Percentiles rank a stretch among this genome's conserved stretches.
These are phyloP conservation scores for Sardina pilchardus DNA, from an alignment of 2,113 vertebrate species.

Conservation along the genomic window DNA sequence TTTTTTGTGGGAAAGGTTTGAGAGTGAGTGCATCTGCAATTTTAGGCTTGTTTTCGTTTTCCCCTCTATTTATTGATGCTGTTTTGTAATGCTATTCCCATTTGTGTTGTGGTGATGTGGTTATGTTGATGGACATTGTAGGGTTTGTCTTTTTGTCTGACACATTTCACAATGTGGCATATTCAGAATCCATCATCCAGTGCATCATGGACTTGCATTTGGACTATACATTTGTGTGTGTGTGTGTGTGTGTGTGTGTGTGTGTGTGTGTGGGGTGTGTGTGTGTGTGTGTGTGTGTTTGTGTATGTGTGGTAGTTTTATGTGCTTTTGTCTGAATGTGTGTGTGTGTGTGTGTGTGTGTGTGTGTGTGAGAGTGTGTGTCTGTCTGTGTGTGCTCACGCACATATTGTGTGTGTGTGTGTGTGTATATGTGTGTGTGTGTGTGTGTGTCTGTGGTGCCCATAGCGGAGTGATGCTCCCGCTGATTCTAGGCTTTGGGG, in stretches of 20 bases:
- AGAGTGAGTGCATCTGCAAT: conserved; percentile 49
- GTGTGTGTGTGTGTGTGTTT: background rate
- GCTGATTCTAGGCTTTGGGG: conserved; percentile 69
- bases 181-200: background rate
- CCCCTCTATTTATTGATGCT: background rate
- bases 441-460: conserved; percentile 54
- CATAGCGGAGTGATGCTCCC: conserved; percentile 66
- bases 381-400: conserved; percentile 44
- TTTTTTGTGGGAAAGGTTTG: conserved; percentile 64
- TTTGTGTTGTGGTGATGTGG: conserved; percentile 17
- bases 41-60: background rate
- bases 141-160: background rate
- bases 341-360: conserved; percentile 24
- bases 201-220: background rate
- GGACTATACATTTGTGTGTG: conserved; percentile 20
- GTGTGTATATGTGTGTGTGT: conserved; percentile 39
- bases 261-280: background rate
- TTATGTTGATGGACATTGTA: conserved; percentile 12
- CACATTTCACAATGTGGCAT: conserved; percentile 6
- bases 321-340: conserved; percentile 29
- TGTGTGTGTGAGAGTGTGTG: conserved; percentile 45
- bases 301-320: conserved; percentile 36
- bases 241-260: conserved; percentile 6
- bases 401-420: conserved; percentile 26
- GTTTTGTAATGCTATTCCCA: conserved; percentile 53